Evolutionary conservation across 2,113 vertebrate genomes (phyloP), one percentile per base, ranked within the genome.

Genomic region (Lampris megalopsis): DNA sequence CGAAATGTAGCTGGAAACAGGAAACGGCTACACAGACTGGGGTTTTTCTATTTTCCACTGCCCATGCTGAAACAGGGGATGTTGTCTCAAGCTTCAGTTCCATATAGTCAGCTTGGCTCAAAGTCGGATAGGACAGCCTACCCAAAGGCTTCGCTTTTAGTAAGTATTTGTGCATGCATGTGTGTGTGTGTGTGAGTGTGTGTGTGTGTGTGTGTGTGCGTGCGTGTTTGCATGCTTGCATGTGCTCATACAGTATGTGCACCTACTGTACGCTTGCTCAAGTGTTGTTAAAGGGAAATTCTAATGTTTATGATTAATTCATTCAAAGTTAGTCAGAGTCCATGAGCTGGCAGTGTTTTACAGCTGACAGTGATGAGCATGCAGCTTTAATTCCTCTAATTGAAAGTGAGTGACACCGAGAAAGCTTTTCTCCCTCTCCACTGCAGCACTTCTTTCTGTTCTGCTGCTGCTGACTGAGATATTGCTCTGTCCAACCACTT

Each of bases 401-500:
- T 88, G 82, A 82, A 79, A 48, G 67, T 50, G 80, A 89, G 71
- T 57, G 85, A 86, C 71, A 56, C 1, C 35, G 58, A 24, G 48
- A 72, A 56, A 70, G 71, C 36, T 47, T 62, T 50, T 73, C 43
- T 48, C 61, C 42, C 64, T 73, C 61, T 11, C 58, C 57, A 52
- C 66, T 61, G 65, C 63, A 80, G 79, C 35, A 5, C 54, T 73
- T 50, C 79, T 57, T 35, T 70, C 63, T 60, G 13, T 50, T 80
- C 74, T 45, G 68, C 68, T 36, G 74, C 9, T 69, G 74, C 9
- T 69, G 79, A 86, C 71, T 89, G 81, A 91, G 87, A 86, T 85
- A 87, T 81, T 68, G 75, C 86, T 81, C 84, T 38, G 63, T 91
- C 85, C 82, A 77, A 73, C 77, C 82, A 67, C 87, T 84, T 90